Evolutionary conservation across 2,888 invertebrate genomes (phyloP).

Genomic region (Beris chalybata): DNA sequence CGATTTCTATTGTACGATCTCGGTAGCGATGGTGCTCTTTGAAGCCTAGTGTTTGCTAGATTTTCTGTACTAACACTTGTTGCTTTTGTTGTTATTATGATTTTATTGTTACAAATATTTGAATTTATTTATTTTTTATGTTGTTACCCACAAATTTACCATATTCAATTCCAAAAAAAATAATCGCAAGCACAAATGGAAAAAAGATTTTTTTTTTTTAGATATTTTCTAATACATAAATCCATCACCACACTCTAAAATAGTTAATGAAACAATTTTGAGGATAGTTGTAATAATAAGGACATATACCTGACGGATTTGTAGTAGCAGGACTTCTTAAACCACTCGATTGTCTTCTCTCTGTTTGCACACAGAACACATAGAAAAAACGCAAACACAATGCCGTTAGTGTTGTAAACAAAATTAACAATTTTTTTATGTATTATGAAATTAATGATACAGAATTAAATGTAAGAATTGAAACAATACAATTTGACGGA

Average conservation of each 20-base stretch:
- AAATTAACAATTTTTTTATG: no score
- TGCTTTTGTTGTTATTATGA: conserved; percentile 29
- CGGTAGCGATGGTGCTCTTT: conserved; percentile 63
- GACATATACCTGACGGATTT: conserved; percentile 43
- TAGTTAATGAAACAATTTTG: conserved; percentile 6
- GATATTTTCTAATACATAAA: conserved; percentile 23
- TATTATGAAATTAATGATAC: no score
- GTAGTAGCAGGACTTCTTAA: conserved; percentile 45
- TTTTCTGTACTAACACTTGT: conserved; percentile 61
- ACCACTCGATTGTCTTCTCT: conserved; percentile 45
- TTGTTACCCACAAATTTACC: conserved; percentile 1
- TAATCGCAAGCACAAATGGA: conserved; percentile 39
- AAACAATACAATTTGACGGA: not conserved
- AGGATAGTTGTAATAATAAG: not conserved
- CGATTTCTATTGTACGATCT: conserved; percentile 62
- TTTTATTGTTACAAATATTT: conserved; percentile 2
- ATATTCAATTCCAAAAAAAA: conserved; percentile 29
- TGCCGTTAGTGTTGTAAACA: conserved; percentile 15
- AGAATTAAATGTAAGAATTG: conserved; percentile 16
- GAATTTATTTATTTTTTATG: conserved; percentile 2
- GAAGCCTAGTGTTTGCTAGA: conserved; percentile 59
- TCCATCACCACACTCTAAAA: conserved; percentile 30
- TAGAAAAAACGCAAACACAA: conserved; percentile 25
- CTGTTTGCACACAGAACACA: conserved; percentile 36
- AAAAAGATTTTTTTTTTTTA: conserved; percentile 30